Evolutionary conservation across 1,140 invertebrate genomes (phyloP).

Genomic region (Magallana ariakensis): DNA sequence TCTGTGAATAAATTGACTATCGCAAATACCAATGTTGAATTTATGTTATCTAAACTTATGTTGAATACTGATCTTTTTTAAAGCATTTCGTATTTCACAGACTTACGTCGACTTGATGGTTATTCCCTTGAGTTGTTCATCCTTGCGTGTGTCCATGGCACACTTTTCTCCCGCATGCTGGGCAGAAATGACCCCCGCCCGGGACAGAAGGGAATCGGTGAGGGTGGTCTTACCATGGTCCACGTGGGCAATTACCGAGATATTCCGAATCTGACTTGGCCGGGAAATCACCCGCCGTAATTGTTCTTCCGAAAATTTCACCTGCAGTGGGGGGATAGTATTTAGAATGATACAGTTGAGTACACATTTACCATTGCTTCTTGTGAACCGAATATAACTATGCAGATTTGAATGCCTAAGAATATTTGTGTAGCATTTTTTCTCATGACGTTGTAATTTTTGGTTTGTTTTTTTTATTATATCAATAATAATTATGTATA

Average conservation of each 20-base stretch:
- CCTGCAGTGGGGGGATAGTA: slow-evolving; percentile 50
- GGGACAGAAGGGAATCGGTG: slow-evolving; percentile 99
- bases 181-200: slow-evolving; percentile 99
- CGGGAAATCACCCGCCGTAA: slow-evolving; percentile 64
- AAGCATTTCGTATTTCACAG: neutral
- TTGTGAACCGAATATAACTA: too few relatives aligned
- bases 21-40: too few relatives aligned
- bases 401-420: too few relatives aligned
- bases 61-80: neutral
- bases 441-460: too few relatives aligned
- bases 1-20: too few relatives aligned
- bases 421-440: too few relatives aligned
- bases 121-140: slow-evolving; percentile 99
- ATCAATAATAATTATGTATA: too few relatives aligned
- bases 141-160: slow-evolving; percentile 99
- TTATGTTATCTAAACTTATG: too few relatives aligned
- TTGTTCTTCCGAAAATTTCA: slow-evolving; percentile 67
- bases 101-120: slow-evolving; percentile 99
- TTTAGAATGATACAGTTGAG: neutral
- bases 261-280: slow-evolving; percentile 91
- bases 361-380: neutral
- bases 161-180: slow-evolving; percentile 98
- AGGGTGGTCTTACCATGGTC: slow-evolving; percentile 99
- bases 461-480: too few relatives aligned
- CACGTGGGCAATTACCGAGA: slow-evolving; percentile 99